Percentiles rank a stretch among this genome's conserved stretches.
Evolutionary conservation across 2,888 invertebrate genomes (phyloP).

Genomic region (Diaperis boleti): DNA sequence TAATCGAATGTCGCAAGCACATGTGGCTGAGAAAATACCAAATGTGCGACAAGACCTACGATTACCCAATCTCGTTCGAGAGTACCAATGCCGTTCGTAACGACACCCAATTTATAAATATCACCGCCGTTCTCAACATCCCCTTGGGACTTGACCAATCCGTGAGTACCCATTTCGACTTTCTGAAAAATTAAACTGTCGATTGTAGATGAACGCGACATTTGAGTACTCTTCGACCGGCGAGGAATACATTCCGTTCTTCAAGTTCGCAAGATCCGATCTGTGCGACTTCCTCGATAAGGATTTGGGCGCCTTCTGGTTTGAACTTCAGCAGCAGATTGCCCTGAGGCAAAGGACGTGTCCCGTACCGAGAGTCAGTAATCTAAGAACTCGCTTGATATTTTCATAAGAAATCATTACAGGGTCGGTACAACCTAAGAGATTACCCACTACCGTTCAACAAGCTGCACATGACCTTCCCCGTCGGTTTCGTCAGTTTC

Average conservation of each 20-base stretch:
- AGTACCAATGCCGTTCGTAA: background rate
- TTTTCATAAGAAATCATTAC: background rate
- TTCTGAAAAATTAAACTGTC: background rate
- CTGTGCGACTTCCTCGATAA: constrained; percentile 29
- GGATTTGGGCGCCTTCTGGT: constrained; percentile 29
- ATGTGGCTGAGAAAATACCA: constrained; percentile 5
- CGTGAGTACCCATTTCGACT: constrained; percentile 1
- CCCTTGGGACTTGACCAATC: constrained; percentile 17
- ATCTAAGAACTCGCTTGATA: background rate
- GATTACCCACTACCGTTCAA: constrained; percentile 14
- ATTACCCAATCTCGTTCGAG: constrained; percentile 14
- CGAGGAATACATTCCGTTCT: background rate
- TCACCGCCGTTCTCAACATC: constrained; percentile 6
- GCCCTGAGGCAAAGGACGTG: constrained; percentile 3
- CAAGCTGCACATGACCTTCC: constrained; percentile 3
- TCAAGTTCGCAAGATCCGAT: constrained; percentile 16
- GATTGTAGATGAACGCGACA: constrained; percentile 19
- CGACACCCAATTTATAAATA: constrained; percentile 8
- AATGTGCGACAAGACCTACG: constrained; percentile 16
- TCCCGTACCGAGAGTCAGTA: constrained; percentile 6
- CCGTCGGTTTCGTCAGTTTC: constrained; percentile 3
- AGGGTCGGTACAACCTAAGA: constrained; percentile 29
- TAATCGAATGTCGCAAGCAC: background rate
- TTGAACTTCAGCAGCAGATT: constrained; percentile 21
- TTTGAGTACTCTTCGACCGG: constrained; percentile 17